Evolutionary conservation across 1,140 invertebrate species (phyloP).

Genomic region (Euwallacea similis): DNA sequence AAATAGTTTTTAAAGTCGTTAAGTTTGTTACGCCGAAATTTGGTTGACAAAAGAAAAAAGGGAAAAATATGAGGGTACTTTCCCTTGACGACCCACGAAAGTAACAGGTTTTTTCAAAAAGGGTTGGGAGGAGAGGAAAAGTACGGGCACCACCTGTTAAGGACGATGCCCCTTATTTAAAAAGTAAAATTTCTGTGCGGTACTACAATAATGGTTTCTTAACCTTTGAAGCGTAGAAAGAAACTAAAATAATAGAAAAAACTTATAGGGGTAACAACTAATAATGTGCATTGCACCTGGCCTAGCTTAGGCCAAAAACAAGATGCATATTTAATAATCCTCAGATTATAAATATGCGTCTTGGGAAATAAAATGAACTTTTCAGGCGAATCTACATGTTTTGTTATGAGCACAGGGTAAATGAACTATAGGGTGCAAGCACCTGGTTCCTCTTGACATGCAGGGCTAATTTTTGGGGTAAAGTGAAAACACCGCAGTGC

Average conservation of each 20-base stretch:
- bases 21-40: background rate
- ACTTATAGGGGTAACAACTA: slow-evolving; percentile 15
- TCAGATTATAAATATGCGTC: too few relatives aligned
- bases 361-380: too few relatives aligned
- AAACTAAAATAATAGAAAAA: background rate
- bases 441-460: slow-evolving; percentile 10
- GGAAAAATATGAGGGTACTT: slow-evolving; percentile 6
- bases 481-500: background rate
- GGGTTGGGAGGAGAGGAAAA: background rate
- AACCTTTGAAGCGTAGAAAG: background rate
- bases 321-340: too few relatives aligned
- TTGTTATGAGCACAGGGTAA: background rate
- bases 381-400: background rate
- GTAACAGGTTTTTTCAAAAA: slow-evolving; percentile 11
- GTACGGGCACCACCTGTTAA: background rate
- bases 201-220: background rate
- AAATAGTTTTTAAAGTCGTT: slow-evolving; percentile 15
- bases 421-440: background rate
- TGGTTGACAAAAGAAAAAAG: slow-evolving; percentile 8
- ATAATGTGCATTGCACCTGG: background rate
- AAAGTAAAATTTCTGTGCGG: background rate
- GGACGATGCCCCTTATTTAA: slow-evolving; percentile 8
- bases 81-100: too few relatives aligned
- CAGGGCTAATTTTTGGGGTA: slow-evolving; percentile 15
- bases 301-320: background rate